phyloP scores from a whole-genome alignment of 2,797 vertebrate species.

The Myotis findleyi region DNA sequence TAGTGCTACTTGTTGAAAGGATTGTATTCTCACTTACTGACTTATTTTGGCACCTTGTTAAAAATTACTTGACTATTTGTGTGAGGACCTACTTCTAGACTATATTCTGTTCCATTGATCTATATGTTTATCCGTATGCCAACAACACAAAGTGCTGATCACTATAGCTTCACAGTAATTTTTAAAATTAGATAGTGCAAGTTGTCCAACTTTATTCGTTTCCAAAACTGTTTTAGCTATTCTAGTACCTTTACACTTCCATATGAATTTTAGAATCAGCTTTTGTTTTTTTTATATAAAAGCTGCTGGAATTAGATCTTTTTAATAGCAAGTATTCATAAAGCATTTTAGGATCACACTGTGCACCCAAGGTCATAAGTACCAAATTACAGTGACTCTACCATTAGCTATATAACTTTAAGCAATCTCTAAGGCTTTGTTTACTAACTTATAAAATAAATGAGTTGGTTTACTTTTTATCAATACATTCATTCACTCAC shows the following conservation, averaged over 20 bases:
- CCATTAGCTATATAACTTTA: neutral
- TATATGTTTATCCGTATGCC: neutral
- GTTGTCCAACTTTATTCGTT: slow-evolving; percentile 24
- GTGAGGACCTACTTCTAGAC: neutral
- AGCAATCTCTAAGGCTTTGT: slow-evolving; percentile 15
- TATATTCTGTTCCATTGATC: neutral
- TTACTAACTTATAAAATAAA: slow-evolving; percentile 48
- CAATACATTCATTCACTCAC: neutral
- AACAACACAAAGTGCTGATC: neutral
- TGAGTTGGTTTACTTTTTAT: neutral
- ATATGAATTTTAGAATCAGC: slow-evolving; percentile 43
- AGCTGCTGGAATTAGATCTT: neutral
- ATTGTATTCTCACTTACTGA: neutral
- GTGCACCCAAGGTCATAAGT: neutral
- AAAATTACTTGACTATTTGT: neutral
- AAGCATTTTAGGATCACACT: neutral
- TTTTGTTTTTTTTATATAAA: slow-evolving; percentile 38
- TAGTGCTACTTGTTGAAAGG: neutral
- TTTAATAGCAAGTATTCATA: slow-evolving; percentile 36
- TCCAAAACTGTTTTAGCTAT: slow-evolving; percentile 27
- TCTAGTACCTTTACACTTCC: slow-evolving; percentile 21
- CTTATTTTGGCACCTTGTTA: slow-evolving; percentile 24
- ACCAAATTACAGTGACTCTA: neutral
- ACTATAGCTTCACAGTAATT: neutral
- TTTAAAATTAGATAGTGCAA: slow-evolving; percentile 29